Conservation (phyloP, 1,140 invertebrate species). For the Hesperophylax magnus region DNA sequence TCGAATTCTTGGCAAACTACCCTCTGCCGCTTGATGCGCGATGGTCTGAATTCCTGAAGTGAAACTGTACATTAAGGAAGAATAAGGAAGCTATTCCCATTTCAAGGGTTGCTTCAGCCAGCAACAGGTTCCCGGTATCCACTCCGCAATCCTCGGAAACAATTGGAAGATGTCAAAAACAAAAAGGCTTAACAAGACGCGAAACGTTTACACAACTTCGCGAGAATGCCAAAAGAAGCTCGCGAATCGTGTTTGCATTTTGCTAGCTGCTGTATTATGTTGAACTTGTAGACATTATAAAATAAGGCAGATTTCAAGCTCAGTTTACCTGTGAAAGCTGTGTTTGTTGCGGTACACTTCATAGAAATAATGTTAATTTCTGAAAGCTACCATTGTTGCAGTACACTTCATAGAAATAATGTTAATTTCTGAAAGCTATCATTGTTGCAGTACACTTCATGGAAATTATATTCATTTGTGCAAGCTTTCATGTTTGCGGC, state of each 20-base stretch:
- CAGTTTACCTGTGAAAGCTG: no score
- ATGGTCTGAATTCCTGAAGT: background rate
- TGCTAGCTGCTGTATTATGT: background rate
- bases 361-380: no score
- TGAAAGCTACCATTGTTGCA: no score
- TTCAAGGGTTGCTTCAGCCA: background rate
- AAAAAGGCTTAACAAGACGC: constrained; percentile 19
- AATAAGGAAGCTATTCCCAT: background rate
- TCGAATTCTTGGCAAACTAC: constrained; percentile 1
- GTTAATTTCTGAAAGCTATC: no score
- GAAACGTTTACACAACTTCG: background rate
- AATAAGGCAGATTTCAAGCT: no score
- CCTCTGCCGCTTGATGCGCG: background rate
- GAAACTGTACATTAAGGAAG: constrained; percentile 19
- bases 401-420: no score
- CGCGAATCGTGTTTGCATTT: background rate
- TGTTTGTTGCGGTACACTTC: no score
- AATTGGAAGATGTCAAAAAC: constrained; percentile 25
- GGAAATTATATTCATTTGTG: no score
- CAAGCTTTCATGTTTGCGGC: no score
- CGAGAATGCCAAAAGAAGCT: constrained; percentile 1
- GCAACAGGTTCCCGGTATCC: background rate
- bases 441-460: no score
- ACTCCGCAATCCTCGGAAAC: background rate
- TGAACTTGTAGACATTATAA: background rate